Evolutionary conservation across 2,888 invertebrate species (phyloP).

Genomic region (Seira musarum): DNA sequence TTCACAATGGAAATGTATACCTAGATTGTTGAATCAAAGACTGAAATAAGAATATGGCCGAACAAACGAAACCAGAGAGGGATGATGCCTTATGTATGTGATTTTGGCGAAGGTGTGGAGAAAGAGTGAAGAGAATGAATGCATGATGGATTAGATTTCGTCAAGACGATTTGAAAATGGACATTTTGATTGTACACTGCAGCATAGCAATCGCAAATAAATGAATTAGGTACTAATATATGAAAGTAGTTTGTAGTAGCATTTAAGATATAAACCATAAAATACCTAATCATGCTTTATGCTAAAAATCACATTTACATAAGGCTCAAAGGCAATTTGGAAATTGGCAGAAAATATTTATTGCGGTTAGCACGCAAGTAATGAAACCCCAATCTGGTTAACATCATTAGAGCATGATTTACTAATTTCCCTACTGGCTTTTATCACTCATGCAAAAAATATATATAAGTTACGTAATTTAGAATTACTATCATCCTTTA

Average conservation of each 20-base stretch:
- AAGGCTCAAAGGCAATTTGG: background rate
- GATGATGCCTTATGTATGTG: background rate
- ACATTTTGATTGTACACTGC: constrained; percentile 12
- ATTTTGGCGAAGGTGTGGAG: constrained; percentile 12
- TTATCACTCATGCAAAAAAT: background rate
- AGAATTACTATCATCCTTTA: background rate
- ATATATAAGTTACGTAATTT: background rate
- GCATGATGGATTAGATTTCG: background rate
- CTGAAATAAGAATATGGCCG: constrained; percentile 37
- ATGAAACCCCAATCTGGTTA: constrained; percentile 11
- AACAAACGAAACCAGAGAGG: constrained; percentile 7
- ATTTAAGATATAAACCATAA: too few relatives aligned
- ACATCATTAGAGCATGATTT: background rate
- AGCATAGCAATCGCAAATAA: background rate
- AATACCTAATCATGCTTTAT: too few relatives aligned
- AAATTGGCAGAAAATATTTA: constrained; percentile 4
- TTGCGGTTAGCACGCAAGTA: background rate
- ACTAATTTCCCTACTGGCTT: background rate
- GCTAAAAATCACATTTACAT: background rate
- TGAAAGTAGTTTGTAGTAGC: too few relatives aligned
- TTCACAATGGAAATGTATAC: constrained; percentile 3
- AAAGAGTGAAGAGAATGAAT: constrained; percentile 20
- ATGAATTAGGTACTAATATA: background rate
- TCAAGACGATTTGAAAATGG: background rate
- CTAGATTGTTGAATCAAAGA: constrained; percentile 5